Evolutionary conservation across 35 echinoderm and acorn worm species (phyloP).

Genomic region (Amphiura filiformis): DNA sequence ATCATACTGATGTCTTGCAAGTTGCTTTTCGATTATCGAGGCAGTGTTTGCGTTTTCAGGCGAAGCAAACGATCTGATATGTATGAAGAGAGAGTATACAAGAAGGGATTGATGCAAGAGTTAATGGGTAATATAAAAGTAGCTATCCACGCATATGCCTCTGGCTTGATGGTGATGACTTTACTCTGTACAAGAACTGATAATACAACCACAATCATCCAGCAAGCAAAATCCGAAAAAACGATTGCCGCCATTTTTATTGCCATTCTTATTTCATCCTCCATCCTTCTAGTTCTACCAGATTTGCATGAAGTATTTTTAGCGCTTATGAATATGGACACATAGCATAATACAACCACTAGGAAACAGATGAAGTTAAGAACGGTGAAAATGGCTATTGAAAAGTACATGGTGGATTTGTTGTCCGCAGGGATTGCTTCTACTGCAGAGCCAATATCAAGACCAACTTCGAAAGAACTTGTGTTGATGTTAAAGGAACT

Average conservation of each 20-base stretch:
- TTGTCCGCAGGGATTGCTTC: neutral
- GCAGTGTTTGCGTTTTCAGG: no score
- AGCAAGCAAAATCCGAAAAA: neutral
- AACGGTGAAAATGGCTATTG: neutral
- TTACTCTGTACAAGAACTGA: neutral
- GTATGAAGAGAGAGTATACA: neutral
- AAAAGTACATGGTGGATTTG: neutral
- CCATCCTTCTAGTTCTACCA: neutral
- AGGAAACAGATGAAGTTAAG: neutral
- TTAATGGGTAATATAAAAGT: neutral
- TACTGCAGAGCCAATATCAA: neutral
- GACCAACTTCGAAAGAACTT: neutral
- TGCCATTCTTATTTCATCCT: neutral
- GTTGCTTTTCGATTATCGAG: no score
- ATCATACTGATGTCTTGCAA: no score
- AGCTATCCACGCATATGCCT: neutral
- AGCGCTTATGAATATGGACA: neutral
- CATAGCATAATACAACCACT: neutral
- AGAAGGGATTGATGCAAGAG: neutral
- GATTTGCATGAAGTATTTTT: neutral
- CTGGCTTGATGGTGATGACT: neutral
- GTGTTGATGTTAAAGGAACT: neutral
- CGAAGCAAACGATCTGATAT: neutral
- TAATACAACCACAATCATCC: neutral
- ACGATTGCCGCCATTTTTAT: neutral